A percentile compares a stretch with the other conserved stretches of the same genome.
Evolutionary conservation across 2,888 invertebrate genomes (phyloP).

Genomic region (Boloria euphrosyne): DNA sequence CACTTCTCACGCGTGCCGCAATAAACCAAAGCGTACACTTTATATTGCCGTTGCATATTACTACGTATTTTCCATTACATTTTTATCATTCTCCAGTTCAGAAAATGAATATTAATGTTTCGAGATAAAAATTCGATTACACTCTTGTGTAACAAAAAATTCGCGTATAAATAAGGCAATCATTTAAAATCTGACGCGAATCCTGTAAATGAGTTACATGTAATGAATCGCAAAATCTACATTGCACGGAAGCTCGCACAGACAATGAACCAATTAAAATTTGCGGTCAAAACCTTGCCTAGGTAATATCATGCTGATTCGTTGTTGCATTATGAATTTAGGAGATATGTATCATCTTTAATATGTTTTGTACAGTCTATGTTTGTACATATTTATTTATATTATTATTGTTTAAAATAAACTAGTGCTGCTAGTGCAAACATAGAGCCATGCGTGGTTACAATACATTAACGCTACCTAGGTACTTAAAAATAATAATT

Average conservation of each 20-base stretch:
- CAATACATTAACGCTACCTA: too few relatives aligned
- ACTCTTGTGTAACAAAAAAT: slow-evolving; percentile 15
- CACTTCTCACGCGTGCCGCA: not conserved
- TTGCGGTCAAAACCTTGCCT: slow-evolving; percentile 38
- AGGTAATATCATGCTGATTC: slow-evolving; percentile 24
- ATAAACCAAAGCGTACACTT: not conserved
- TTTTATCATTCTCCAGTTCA: slow-evolving; percentile 30
- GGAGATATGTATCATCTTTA: too few relatives aligned
- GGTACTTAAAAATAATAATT: too few relatives aligned
- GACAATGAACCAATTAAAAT: slow-evolving; percentile 44
- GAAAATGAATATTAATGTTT: slow-evolving; percentile 37
- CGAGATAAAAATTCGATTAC: slow-evolving; percentile 35
- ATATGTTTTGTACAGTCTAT: too few relatives aligned
- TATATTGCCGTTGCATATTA: not conserved
- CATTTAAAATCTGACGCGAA: slow-evolving; percentile 26
- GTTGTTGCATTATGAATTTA: not conserved
- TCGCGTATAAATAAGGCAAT: slow-evolving; percentile 24
- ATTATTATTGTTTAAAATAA: too few relatives aligned
- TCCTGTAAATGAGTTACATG: slow-evolving; percentile 42
- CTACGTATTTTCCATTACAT: slow-evolving; percentile 9
- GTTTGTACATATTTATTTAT: too few relatives aligned
- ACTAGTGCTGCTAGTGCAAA: too few relatives aligned
- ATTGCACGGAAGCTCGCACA: slow-evolving; percentile 36
- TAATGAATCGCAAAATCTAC: slow-evolving; percentile 49
- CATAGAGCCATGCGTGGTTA: too few relatives aligned